phyloP scores from a whole-genome alignment of 92 coral and sea anemone species.

The Hydrozoanthus gracilis region DNA sequence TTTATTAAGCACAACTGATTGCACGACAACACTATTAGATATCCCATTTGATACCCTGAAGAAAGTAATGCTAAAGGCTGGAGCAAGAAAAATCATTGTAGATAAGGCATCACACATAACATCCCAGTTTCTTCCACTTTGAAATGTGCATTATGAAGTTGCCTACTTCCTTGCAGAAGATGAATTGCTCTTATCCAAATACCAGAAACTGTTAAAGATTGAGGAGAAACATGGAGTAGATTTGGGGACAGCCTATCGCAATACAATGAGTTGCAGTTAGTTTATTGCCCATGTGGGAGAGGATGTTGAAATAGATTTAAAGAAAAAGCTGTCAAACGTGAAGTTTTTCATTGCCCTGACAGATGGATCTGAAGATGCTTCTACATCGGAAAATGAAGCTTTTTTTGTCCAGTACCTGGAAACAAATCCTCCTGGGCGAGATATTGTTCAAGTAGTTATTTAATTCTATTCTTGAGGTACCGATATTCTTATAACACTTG shows the following conservation, averaged over 20 bases:
- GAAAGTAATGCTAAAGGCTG: slow-evolving; percentile 53
- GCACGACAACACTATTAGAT: slow-evolving; percentile 24
- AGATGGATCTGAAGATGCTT: not conserved
- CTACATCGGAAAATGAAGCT: too few relatives aligned
- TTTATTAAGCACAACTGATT: slow-evolving; percentile 54
- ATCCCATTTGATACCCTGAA: slow-evolving; percentile 20
- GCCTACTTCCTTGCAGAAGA: slow-evolving; percentile 76
- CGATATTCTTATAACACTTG: not conserved
- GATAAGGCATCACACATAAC: slow-evolving; percentile 35
- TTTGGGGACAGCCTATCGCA: slow-evolving; percentile 48
- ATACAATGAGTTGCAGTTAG: slow-evolving; percentile 13
- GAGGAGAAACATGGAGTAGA: slow-evolving; percentile 40
- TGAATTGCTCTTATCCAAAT: slow-evolving; percentile 52
- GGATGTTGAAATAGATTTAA: not conserved
- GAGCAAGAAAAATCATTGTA: slow-evolving; percentile 49
- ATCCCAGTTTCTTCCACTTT: not conserved
- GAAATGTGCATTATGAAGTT: slow-evolving; percentile 51
- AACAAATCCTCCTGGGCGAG: not conserved
- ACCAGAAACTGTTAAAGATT: slow-evolving; percentile 18
- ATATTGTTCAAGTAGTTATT: not conserved
- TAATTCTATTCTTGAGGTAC: not conserved
- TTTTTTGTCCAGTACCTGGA: not conserved
- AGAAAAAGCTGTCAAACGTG: not conserved
- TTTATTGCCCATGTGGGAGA: not conserved
- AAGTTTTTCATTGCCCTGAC: not conserved